phyloP scores from a whole-genome alignment of 2,797 vertebrate species.

The Sebastes aleutianus region DNA sequence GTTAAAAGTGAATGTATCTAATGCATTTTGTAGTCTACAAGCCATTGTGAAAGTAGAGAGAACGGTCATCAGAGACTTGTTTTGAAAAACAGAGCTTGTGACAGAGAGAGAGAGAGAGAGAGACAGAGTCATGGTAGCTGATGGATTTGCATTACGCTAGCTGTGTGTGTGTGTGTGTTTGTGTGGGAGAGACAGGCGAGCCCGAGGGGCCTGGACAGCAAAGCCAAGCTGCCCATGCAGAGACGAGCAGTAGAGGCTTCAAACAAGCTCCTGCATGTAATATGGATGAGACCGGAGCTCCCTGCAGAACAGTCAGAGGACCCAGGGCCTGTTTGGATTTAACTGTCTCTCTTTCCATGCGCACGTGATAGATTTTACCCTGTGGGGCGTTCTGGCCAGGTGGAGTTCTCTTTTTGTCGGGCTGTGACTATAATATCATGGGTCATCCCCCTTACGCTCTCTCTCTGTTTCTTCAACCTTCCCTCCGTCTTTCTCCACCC shows the following conservation, averaged over 20 bases:
- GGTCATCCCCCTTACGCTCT: neutral
- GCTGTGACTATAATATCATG: neutral
- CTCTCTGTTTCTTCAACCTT: neutral
- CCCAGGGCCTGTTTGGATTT: slow-evolving; percentile 45
- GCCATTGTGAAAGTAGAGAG: slow-evolving; percentile 5
- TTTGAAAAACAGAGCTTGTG: slow-evolving; percentile 32
- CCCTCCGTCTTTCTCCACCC: neutral
- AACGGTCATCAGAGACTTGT: neutral
- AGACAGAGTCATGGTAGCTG: slow-evolving; percentile 25
- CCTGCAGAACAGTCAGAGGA: slow-evolving; percentile 51
- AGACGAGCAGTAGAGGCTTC: slow-evolving; percentile 66
- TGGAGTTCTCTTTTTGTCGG: slow-evolving; percentile 36
- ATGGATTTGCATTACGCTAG: slow-evolving; percentile 43
- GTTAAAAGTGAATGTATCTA: slow-evolving; percentile 7
- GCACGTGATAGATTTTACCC: slow-evolving; percentile 50
- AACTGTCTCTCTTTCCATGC: slow-evolving; percentile 42
- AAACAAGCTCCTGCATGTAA: slow-evolving; percentile 78
- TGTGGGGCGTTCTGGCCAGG: slow-evolving; percentile 42
- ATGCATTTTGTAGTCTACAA: neutral
- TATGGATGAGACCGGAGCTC: slow-evolving; percentile 76
- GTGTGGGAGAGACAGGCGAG: slow-evolving; percentile 37
- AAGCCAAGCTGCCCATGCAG: slow-evolving; percentile 66
- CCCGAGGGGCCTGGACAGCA: slow-evolving; percentile 51
- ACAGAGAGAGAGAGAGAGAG: slow-evolving; percentile 9
- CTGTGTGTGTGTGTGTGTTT: slow-evolving; percentile 32